phyloP scores from a whole-genome alignment of 1,140 invertebrate genomes.

The Tetramorium parvispinum region DNA sequence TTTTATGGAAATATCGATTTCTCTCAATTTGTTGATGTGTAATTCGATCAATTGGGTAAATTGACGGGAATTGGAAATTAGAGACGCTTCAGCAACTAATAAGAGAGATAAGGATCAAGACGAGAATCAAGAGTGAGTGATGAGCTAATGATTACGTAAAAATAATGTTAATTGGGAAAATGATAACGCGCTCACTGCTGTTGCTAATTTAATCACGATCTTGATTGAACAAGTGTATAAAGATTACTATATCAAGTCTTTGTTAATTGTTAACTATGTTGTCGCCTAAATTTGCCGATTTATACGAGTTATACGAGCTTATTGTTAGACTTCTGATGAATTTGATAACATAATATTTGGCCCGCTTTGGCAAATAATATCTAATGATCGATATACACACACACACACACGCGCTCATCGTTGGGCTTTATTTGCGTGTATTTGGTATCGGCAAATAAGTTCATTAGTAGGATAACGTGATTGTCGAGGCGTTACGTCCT shows the following conservation, averaged over 20 bases:
- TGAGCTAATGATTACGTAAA: background rate
- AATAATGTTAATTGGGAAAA: background rate
- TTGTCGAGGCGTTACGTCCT: background rate
- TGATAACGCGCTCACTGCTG: background rate
- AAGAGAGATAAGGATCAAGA: background rate
- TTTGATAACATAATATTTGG: background rate
- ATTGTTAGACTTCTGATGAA: background rate
- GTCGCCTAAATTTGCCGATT: background rate
- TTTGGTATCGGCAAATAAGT: constrained; percentile 21
- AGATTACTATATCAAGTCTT: constrained; percentile 1
- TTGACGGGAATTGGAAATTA: constrained; percentile 13
- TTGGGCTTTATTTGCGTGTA: background rate
- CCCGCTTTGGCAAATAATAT: constrained; percentile 9
- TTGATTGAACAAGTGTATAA: background rate
- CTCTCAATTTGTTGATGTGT: background rate
- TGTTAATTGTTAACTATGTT: background rate
- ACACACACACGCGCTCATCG: background rate
- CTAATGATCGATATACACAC: background rate
- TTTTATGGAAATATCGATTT: background rate
- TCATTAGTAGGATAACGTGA: constrained; percentile 23
- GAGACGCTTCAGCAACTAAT: background rate
- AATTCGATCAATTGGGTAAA: background rate
- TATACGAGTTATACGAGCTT: background rate
- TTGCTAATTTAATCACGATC: background rate
- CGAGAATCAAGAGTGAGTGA: background rate